These are phyloP conservation scores for Pecten maximus DNA, from an alignment of 2,888 invertebrate genomes.

Conservation along the genomic window DNA sequence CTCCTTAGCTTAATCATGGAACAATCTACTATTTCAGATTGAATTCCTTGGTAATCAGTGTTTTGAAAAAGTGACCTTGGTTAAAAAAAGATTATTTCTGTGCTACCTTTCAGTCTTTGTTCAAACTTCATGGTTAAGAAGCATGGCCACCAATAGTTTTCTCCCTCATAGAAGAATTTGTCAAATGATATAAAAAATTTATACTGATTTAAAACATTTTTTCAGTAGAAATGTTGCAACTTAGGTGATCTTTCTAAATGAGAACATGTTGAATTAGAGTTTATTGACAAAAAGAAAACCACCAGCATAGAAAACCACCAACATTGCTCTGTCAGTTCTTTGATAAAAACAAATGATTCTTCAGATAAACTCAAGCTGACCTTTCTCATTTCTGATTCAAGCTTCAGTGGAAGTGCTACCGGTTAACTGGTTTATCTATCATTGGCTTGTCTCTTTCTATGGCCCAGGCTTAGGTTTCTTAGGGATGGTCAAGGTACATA, in stretches of 20 bases:
- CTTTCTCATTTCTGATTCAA: neutral
- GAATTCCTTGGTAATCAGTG: too few species aligned
- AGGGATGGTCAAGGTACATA: neutral
- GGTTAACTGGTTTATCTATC: neutral
- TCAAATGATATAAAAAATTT: too few species aligned
- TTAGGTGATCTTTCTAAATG: neutral
- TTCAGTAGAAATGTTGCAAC: neutral
- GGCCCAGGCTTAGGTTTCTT: neutral
- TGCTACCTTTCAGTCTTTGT: neutral
- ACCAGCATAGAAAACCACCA: neutral
- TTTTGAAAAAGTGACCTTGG: too few species aligned
- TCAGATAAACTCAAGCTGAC: neutral
- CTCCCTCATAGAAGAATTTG: too few species aligned
- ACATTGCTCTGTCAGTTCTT: neutral
- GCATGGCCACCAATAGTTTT: too few species aligned
- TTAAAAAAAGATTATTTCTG: neutral
- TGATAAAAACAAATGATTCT: conserved; percentile 18
- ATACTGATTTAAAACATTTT: neutral
- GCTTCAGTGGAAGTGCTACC: conserved; percentile 12
- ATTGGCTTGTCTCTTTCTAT: neutral
- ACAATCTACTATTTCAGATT: too few species aligned
- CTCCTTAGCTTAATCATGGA: too few species aligned
- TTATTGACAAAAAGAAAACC: neutral
- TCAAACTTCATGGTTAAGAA: neutral
- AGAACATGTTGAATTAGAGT: neutral